A percentile compares a stretch with the other conserved stretches of the same genome.
Evolutionary conservation across 2,888 invertebrate genomes (phyloP).

Genomic region (Troides oblongomaculatus): DNA sequence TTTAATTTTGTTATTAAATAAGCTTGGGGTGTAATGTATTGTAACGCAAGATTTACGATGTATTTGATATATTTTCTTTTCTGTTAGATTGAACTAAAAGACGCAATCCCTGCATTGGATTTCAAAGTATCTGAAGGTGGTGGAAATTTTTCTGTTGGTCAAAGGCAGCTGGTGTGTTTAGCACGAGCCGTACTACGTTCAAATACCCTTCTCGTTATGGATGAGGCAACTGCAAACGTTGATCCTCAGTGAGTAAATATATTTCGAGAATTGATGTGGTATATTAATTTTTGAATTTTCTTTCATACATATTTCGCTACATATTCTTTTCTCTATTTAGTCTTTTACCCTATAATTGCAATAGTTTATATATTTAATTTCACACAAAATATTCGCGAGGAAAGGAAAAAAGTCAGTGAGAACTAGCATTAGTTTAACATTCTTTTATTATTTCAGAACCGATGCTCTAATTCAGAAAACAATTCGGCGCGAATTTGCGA

Average conservation of each 20-base stretch:
- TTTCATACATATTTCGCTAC: not conserved
- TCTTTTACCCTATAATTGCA: too few relatives aligned
- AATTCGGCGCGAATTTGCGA: slow-evolving; percentile 86
- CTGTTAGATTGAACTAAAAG: slow-evolving; percentile 86
- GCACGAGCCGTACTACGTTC: slow-evolving; percentile 88
- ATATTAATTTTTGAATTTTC: not conserved
- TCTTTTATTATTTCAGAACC: slow-evolving; percentile 51
- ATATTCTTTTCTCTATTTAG: too few relatives aligned
- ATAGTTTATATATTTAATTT: not conserved
- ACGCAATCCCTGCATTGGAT: slow-evolving; percentile 82
- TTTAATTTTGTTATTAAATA: slow-evolving; percentile 7
- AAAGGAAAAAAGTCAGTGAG: too few relatives aligned
- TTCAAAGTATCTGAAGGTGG: slow-evolving; percentile 86
- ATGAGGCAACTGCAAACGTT: slow-evolving; percentile 80
- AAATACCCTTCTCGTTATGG: slow-evolving; percentile 84
- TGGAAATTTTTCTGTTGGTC: slow-evolving; percentile 88
- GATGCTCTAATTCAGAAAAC: slow-evolving; percentile 91
- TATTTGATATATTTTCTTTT: not conserved
- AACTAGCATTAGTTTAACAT: too few relatives aligned
- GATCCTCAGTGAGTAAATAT: slow-evolving; percentile 80
- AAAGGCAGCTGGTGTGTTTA: slow-evolving; percentile 88
- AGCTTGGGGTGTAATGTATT: not conserved
- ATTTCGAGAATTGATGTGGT: not conserved
- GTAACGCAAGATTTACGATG: not conserved
- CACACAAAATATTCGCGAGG: not conserved